Base-by-base conservation (phyloP, 2,888 invertebrate species). In the Pharmacophagus antenor region DNA sequence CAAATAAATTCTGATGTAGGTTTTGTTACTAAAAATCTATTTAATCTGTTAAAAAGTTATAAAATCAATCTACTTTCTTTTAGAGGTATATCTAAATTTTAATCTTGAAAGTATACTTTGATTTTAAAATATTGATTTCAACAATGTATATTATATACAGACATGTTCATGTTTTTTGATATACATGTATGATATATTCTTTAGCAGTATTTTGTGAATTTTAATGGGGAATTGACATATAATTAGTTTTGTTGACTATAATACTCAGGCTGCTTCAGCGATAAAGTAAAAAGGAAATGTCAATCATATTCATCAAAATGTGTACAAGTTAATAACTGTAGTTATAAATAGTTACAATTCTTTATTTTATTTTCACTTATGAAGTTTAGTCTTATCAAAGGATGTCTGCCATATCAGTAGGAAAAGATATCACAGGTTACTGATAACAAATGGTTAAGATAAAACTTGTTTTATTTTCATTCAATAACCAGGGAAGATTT, bases 331-430 rank as follows among this genome's bases (percentile, higher is more conserved):
- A n/a, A 15, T 4, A 15, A 3, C 2, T 37, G n/a, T n/a, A 37
- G 5, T 37, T 37, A 37, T 15, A n/a, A n/a, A n/a, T n/a, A n/a
- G n/a, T 37, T 37, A 58, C 18, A 50, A 54, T 48, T 48, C 37
- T 47, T 42, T 63, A 53, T 61, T 63, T 63, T 52, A 61, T 61
- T 56, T 57, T 61, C 17, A 50, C 37, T 52, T 56, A 50, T 61
- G 53, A 49, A 58, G 25, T 23, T 5, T 4, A 22, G 47, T 41
- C 49, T 66, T 70, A 70, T 69, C 67, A 67, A 57, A 70, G 71
- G 68, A 70, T 68, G 70, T 68, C 65, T 70, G 65, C 63, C 59
- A 59, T 70, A 69, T 69, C 71, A 67, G 60, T 53, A 31, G 63
- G 67, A 63, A 64, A 66, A 67, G 65, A 65, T 67, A 65, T 65